Conservation (phyloP, 2,113 vertebrate species). For the Cyphomyrus plagiostoma region DNA sequence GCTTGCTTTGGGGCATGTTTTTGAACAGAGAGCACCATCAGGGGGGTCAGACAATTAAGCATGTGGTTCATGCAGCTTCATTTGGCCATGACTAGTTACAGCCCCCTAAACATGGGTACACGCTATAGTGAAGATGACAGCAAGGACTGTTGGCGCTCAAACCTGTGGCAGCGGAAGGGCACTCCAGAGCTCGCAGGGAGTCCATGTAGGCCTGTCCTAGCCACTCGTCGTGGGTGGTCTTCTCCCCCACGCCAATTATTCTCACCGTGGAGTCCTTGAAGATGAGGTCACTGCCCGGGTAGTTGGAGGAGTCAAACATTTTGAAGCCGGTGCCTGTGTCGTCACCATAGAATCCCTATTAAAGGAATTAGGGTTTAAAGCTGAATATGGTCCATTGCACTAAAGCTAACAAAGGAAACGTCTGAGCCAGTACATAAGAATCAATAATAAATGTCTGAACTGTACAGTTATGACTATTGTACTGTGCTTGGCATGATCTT, state of each 20-base stretch:
- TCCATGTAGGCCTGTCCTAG: slow-evolving; percentile 74
- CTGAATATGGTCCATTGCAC: not conserved
- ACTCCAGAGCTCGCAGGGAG: slow-evolving; percentile 67
- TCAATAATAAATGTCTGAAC: not conserved
- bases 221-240: slow-evolving; percentile 74
- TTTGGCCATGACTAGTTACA: not conserved
- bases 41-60: no score
- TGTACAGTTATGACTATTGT: not conserved
- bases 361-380: not conserved
- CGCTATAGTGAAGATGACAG: not conserved
- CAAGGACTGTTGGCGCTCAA: slow-evolving; percentile 1
- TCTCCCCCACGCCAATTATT: slow-evolving; percentile 66
- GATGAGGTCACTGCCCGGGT: slow-evolving; percentile 72
- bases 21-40: no score
- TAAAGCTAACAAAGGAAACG: not conserved
- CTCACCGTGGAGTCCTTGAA: slow-evolving; percentile 82
- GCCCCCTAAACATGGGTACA: not conserved
- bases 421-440: not conserved
- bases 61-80: not conserved
- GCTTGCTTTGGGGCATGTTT: no score
- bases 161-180: slow-evolving; percentile 63
- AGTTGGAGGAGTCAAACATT: slow-evolving; percentile 84
- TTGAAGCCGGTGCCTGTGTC: slow-evolving; percentile 61
- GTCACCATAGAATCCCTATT: slow-evolving; percentile 71
- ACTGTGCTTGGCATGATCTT: not conserved